A percentile compares a stretch with the other conserved stretches of the same genome.
These are phyloP conservation scores for Epizoanthus illoricatus DNA, from an alignment of 92 coral and sea anemone species.

Conservation along the genomic window DNA sequence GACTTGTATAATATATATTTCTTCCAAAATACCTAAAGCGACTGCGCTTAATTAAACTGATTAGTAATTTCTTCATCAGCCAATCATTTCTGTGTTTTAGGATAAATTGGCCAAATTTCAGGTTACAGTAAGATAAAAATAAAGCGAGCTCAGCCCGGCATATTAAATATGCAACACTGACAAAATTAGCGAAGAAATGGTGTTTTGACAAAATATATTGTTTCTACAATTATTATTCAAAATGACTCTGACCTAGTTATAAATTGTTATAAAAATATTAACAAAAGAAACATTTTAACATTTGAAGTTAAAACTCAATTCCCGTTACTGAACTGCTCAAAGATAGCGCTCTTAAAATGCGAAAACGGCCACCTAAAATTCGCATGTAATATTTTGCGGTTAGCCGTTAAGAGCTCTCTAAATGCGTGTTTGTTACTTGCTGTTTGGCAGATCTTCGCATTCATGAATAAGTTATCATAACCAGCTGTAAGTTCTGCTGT, in stretches of 20 bases:
- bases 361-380: not conserved
- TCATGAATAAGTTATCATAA: not conserved
- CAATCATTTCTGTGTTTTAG: not conserved
- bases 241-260: too few species aligned
- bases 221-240: too few species aligned
- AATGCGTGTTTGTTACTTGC: conserved; percentile 2
- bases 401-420: not conserved
- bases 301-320: not conserved
- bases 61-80: not conserved
- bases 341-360: not conserved
- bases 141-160: not conserved
- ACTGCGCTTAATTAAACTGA: not conserved
- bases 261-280: not conserved
- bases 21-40: conserved; percentile 1
- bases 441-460: not conserved
- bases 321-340: not conserved
- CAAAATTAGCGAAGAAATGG: not conserved
- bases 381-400: not conserved
- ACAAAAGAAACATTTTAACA: not conserved
- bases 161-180: conserved; percentile 24
- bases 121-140: not conserved
- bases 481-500: not conserved
- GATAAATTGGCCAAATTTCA: not conserved
- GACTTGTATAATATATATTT: too few species aligned
- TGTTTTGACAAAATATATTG: not conserved